Percentiles rank a stretch among this genome's conserved stretches.
These are phyloP conservation scores for Copidosoma floridanum DNA, from an alignment of 1,140 invertebrate genomes.

Conservation along the genomic window DNA sequence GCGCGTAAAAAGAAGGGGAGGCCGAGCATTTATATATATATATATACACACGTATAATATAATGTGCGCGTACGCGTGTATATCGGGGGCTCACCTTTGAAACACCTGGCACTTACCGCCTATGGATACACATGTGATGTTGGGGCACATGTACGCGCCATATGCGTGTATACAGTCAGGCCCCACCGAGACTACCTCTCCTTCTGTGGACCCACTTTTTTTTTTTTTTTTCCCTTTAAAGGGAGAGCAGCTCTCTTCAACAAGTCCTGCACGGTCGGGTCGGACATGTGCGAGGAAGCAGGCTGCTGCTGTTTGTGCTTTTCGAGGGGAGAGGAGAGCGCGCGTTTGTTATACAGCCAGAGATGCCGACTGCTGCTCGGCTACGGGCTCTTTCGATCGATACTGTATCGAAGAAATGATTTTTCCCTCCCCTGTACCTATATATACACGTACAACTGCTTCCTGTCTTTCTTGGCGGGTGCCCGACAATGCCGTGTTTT, in stretches of 20 bases:
- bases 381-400: constrained; percentile 32
- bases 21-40: too few species aligned
- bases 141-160: constrained; percentile 46
- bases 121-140: neutral
- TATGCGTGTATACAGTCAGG: constrained; percentile 49
- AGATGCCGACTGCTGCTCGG: neutral
- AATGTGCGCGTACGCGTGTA: constrained; percentile 20
- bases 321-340: too few species aligned
- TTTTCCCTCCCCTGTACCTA: neutral
- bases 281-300: constrained; percentile 10
- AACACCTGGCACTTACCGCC: constrained; percentile 53
- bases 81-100: constrained; percentile 47
- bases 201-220: constrained; percentile 49
- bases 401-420: constrained; percentile 20
- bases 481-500: constrained; percentile 11
- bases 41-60: too few species aligned
- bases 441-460: neutral
- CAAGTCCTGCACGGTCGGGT: neutral
- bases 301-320: neutral
- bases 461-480: too few species aligned
- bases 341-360: neutral
- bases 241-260: constrained; percentile 23
- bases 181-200: constrained; percentile 54
- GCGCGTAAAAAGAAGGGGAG: too few species aligned
- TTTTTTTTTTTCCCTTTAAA: constrained; percentile 28